phyloP scores from a whole-genome alignment of 2,113 vertebrate genomes.

The Hystrix cristata region DNA sequence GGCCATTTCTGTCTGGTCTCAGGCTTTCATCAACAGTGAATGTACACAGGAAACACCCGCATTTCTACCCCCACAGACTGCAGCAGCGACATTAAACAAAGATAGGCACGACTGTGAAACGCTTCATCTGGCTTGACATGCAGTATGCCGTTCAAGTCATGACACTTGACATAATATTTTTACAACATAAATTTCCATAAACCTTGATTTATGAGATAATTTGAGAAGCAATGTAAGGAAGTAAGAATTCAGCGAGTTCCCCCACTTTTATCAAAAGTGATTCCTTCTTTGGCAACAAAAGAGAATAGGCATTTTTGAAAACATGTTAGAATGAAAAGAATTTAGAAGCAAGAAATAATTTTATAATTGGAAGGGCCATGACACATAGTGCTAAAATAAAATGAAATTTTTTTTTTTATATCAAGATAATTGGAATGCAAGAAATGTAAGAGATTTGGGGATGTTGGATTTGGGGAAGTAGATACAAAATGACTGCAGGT shows the following conservation, averaged over 20 bases:
- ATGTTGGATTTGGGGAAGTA: background rate
- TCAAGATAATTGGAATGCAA: background rate
- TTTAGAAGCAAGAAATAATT: background rate
- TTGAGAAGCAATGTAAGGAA: background rate
- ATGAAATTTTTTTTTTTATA: background rate
- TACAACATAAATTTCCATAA: background rate
- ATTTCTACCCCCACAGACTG: background rate
- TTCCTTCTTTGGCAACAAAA: background rate
- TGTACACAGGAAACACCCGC: background rate
- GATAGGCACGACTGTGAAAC: background rate
- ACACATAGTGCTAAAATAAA: background rate
- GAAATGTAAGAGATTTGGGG: background rate
- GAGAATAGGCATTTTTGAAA: background rate
- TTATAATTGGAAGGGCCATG: rapidly evolving
- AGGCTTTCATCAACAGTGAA: background rate
- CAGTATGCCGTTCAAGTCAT: conserved; percentile 2
- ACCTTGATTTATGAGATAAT: background rate
- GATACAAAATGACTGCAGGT: background rate
- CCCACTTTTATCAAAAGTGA: background rate
- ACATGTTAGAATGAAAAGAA: background rate
- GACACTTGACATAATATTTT: background rate
- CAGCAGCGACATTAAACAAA: background rate
- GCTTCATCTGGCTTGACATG: background rate
- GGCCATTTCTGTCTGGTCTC: background rate
- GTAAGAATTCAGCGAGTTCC: background rate